Percentiles rank a stretch among this genome's conserved stretches.
Conservation (phyloP, 2,797 vertebrate genomes). For the Natrix natrix region DNA sequence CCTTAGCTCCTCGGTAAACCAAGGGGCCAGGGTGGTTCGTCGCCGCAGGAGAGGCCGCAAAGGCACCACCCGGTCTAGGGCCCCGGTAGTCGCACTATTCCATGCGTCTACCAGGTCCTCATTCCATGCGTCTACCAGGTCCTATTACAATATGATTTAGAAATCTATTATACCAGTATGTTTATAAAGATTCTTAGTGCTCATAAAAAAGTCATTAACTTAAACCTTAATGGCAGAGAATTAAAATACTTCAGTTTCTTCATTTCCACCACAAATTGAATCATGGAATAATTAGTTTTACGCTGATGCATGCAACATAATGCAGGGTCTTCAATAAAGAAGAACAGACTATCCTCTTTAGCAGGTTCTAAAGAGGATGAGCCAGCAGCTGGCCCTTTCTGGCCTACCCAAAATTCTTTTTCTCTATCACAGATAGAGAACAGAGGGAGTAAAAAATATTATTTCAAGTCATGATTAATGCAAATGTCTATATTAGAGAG, state of each 20-base stretch:
- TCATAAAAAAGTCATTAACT: constrained; percentile 36
- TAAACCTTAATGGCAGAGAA: constrained; percentile 34
- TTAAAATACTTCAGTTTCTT: constrained; percentile 40
- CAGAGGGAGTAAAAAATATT: too few species aligned
- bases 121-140: too few species aligned
- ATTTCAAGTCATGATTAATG: too few species aligned
- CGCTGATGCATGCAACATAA: neutral
- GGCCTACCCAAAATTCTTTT: neutral
- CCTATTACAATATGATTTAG: constrained; percentile 36
- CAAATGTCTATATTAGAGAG: too few species aligned
- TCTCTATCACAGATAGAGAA: neutral
- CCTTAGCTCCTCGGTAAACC: too few species aligned
- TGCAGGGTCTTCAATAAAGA: neutral
- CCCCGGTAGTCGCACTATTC: too few species aligned
- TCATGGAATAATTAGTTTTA: constrained; percentile 32
- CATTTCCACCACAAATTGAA: constrained; percentile 29
- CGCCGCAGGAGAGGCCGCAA: too few species aligned
- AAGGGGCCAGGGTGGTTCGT: too few species aligned
- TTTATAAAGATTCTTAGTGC: constrained; percentile 29
- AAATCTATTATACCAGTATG: constrained; percentile 40
- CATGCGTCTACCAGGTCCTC: too few species aligned
- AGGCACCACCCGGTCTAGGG: too few species aligned
- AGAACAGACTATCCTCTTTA: neutral
- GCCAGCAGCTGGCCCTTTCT: neutral
- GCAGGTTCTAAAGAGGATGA: neutral